A percentile compares a stretch with the other conserved stretches of the same genome.
Conservation (phyloP, 1,140 invertebrate genomes). For the Octopus sinensis region DNA sequence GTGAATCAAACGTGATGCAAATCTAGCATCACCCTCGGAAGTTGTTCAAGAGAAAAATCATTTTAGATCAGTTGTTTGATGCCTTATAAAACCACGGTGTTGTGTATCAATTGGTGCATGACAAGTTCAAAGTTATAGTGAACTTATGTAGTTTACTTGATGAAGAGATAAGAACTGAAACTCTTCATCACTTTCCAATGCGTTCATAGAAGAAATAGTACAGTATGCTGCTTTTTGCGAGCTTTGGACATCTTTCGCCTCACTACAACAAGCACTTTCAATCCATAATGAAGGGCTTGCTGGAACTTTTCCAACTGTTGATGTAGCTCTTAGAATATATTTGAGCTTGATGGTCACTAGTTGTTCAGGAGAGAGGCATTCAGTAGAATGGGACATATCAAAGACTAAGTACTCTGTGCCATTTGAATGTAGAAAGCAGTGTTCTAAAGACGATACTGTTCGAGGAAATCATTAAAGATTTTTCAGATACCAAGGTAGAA, state of each 20-base stretch:
- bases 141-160: constrained; percentile 7
- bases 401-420: not conserved
- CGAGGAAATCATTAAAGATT: not conserved
- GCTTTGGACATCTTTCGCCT: not conserved
- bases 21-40: not conserved
- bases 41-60: not conserved
- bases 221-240: not conserved
- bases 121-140: not conserved
- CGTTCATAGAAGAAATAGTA: not conserved
- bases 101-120: no score
- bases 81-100: not conserved
- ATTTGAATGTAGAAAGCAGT: not conserved
- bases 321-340: constrained; percentile 1
- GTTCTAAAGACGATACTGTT: not conserved
- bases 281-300: not conserved
- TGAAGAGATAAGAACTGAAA: not conserved
- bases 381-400: not conserved
- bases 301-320: not conserved
- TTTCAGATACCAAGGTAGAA: not conserved
- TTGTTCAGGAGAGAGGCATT: constrained; percentile 4
- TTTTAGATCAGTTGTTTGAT: constrained; percentile 5
- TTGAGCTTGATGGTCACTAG: not conserved
- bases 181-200: not conserved
- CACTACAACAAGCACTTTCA: no score
- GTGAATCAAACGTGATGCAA: not conserved